A percentile compares a stretch with the other conserved stretches of the same genome.
Evolutionary conservation across 35 echinoderm and acorn worm genomes (phyloP).

Genomic region (Patiria miniata): DNA sequence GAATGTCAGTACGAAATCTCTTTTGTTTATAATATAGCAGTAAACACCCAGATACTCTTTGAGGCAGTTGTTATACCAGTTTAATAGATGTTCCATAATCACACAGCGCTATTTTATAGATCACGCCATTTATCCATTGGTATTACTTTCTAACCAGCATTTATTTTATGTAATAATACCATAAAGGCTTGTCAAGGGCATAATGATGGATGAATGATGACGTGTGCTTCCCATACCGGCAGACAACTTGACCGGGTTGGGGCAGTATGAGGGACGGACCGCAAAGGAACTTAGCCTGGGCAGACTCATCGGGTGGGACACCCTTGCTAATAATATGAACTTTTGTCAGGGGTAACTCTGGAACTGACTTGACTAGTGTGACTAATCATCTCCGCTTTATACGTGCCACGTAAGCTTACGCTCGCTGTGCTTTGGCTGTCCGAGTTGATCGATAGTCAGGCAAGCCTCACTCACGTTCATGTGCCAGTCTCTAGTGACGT

Average conservation of each 20-base stretch:
- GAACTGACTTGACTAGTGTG: not conserved
- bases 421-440: not conserved
- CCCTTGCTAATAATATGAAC: not conserved
- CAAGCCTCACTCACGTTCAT: not conserved
- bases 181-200: too few species aligned
- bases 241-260: not conserved
- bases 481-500: not conserved
- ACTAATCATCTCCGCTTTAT: not conserved
- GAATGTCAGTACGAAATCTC: too few species aligned
- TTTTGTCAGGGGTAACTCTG: not conserved
- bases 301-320: slow-evolving; percentile 8
- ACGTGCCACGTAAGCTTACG: not conserved
- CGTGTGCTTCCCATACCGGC: too few species aligned
- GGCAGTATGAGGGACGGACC: not conserved
- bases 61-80: too few species aligned
- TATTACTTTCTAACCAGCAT: too few species aligned
- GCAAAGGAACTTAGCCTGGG: not conserved
- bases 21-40: too few species aligned
- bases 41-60: too few species aligned
- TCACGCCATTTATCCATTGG: too few species aligned
- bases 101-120: too few species aligned
- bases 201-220: too few species aligned
- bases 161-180: too few species aligned
- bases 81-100: too few species aligned
- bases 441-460: not conserved